These are phyloP conservation scores for Tachina fera DNA, from an alignment of 2,888 invertebrate genomes.

Conservation along the genomic window DNA sequence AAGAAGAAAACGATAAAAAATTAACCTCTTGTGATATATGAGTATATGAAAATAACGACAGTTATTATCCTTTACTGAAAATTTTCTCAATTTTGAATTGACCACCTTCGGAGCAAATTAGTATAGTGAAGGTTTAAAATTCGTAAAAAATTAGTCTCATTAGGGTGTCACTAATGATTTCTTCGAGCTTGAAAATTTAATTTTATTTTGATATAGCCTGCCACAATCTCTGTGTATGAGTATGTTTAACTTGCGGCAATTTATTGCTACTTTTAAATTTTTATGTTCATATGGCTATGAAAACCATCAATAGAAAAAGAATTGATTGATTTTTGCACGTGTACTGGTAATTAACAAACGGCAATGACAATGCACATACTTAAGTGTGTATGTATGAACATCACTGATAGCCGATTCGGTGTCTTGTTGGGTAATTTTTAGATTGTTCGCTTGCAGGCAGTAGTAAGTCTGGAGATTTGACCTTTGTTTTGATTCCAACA, in stretches of 20 bases:
- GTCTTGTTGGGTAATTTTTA: constrained; percentile 21
- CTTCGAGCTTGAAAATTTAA: no score
- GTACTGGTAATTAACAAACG: constrained; percentile 31
- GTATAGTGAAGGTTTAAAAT: no score
- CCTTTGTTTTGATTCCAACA: constrained; percentile 57
- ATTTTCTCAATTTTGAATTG: no score
- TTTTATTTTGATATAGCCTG: neutral
- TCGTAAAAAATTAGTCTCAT: no score
- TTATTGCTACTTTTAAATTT: neutral
- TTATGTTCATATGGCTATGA: neutral
- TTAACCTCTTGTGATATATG: no score
- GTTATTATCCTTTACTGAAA: no score
- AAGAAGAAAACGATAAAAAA: no score
- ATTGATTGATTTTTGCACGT: constrained; percentile 26
- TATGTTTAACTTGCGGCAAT: neutral
- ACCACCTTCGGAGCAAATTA: no score
- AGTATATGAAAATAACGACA: no score
- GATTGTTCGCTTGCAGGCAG: constrained; percentile 15
- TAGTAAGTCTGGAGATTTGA: constrained; percentile 46
- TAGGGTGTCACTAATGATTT: no score
- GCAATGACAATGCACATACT: constrained; percentile 24
- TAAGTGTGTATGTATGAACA: neutral
- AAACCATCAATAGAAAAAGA: neutral
- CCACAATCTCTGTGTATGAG: neutral
- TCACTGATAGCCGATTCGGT: neutral